Base-by-base conservation (phyloP, 2,888 invertebrate genomes). In the Drosophila glabriapex region DNA sequence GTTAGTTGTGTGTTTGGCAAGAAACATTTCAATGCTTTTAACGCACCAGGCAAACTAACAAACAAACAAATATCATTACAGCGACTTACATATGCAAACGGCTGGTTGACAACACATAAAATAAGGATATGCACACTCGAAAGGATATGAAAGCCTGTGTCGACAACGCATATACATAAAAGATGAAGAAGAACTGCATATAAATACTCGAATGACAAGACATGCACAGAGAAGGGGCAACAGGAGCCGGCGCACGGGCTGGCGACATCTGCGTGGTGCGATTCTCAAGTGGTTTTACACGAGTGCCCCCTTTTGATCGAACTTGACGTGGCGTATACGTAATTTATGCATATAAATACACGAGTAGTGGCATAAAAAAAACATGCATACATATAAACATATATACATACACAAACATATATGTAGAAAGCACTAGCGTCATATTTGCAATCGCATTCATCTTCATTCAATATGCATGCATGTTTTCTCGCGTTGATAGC, bases 121-220 rank as follows among this genome's bases (percentile, higher is more conserved):
- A 75, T 73, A 85, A 79, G 72, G 69, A 71, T 84, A 78, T 89
- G 82, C 76, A 80, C 76, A 86, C 82, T 89, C 74, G 73, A 82
- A 87, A 77, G 89, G 85, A 86, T 87, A 87, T 89, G 87, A 87
- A 84, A 89, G 85, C 62, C 85, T 70, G 78, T 66, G 82, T 82
- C 73, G 86, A 89, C 85, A 86, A 74, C 78, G 85, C 72, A 76
- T 78, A 89, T 86, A 89, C 87, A 86, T 86, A 86, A 86, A 89
- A 89, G 80, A 86, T 86, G 85, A 89, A 84, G 82, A 84, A 73
- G 87, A 89, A 89, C 86, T 89, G 85, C 85, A 86, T 89, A 89
- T 86, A 86, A 86, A 89, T 87, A 84, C 83, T 73, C 41, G 63
- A 56, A 69, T 66, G 53, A 33, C 46, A 52, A 56, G 37, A 55